Evolutionary conservation across 2,888 invertebrate species (phyloP).

Genomic region (Portevinia maculata): DNA sequence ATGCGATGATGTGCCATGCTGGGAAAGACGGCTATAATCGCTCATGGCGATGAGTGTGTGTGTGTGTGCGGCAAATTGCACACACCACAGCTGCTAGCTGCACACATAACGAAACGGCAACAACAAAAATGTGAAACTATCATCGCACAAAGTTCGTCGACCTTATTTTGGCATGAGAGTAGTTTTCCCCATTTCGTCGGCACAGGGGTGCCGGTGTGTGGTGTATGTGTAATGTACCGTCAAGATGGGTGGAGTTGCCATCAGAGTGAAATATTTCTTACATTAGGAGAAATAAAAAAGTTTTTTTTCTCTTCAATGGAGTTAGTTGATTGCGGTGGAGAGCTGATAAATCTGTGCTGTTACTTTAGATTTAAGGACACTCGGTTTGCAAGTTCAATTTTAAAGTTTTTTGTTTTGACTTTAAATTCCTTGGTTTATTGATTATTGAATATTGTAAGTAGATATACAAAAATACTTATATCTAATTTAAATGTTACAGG

Average conservation of each 20-base stretch:
- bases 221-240: conserved; percentile 21
- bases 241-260: conserved; percentile 35
- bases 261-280: not conserved
- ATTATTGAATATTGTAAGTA: too few relatives aligned
- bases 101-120: conserved; percentile 44
- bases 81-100: conserved; percentile 19
- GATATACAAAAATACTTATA: too few relatives aligned
- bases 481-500: too few relatives aligned
- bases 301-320: not conserved
- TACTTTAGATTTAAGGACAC: too few relatives aligned
- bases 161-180: conserved; percentile 72
- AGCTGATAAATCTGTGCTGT: too few relatives aligned
- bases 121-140: conserved; percentile 73
- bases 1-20: conserved; percentile 28
- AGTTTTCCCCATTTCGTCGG: conserved; percentile 56
- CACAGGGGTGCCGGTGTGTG: conserved; percentile 11
- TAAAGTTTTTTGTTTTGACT: too few relatives aligned
- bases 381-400: too few relatives aligned
- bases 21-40: conserved; percentile 24
- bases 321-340: not conserved
- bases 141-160: conserved; percentile 62
- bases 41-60: conserved; percentile 1
- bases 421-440: too few relatives aligned
- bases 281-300: not conserved
- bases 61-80: conserved; percentile 53